A percentile compares a stretch with the other conserved stretches of the same genome.
These are phyloP conservation scores for Galleria mellonella DNA, from an alignment of 1,140 invertebrate genomes.

Conservation along the genomic window DNA sequence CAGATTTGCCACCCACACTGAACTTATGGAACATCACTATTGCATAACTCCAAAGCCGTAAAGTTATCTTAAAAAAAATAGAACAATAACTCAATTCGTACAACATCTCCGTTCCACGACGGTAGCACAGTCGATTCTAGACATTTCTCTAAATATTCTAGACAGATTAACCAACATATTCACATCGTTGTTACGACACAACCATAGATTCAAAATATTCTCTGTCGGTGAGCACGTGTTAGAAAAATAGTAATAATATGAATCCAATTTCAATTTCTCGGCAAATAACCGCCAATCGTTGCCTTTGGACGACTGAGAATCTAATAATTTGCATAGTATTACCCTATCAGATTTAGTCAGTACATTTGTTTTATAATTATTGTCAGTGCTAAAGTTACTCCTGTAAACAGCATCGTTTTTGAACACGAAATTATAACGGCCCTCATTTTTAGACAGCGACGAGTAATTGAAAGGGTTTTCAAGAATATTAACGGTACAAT, in stretches of 20 bases:
- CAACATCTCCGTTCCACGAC: constrained; percentile 83
- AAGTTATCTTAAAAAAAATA: too few species aligned
- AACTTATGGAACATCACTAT: too few species aligned
- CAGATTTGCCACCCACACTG: too few species aligned
- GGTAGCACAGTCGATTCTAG: constrained; percentile 90
- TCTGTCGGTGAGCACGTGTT: constrained; percentile 96
- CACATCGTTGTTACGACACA: constrained; percentile 92
- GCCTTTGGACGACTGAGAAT: constrained; percentile 90
- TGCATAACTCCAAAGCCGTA: too few species aligned
- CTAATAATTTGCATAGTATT: constrained; percentile 91
- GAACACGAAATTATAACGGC: constrained; percentile 56
- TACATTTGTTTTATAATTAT: constrained; percentile 59
- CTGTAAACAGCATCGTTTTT: constrained; percentile 42
- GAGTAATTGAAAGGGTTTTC: constrained; percentile 69
- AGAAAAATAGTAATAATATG: constrained; percentile 97
- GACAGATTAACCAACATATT: constrained; percentile 87
- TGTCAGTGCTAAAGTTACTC: constrained; percentile 54
- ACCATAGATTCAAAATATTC: constrained; percentile 96
- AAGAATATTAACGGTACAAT: constrained; percentile 56
- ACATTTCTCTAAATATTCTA: constrained; percentile 94
- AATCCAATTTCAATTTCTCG: constrained; percentile 91
- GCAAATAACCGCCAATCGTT: constrained; percentile 97
- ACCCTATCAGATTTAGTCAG: constrained; percentile 79
- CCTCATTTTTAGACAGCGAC: constrained; percentile 60
- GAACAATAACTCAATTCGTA: constrained; percentile 44